These are phyloP conservation scores for Brevimyrus niger DNA, from an alignment of 2,113 vertebrate species.

Conservation along the genomic window DNA sequence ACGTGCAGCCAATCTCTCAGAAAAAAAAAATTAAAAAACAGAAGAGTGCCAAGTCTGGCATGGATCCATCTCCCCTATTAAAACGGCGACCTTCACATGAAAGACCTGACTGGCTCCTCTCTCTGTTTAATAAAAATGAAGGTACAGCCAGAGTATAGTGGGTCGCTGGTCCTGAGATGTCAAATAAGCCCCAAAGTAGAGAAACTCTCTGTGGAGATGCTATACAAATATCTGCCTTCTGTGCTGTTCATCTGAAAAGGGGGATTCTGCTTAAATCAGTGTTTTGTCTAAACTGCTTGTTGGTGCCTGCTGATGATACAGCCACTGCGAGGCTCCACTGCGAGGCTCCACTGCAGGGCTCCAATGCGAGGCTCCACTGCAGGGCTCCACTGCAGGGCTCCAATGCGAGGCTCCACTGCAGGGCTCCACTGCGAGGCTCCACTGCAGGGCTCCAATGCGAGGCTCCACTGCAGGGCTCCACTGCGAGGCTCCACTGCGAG, in stretches of 20 bases:
- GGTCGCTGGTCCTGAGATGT: background rate
- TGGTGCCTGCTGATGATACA: background rate
- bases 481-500: too few relatives aligned
- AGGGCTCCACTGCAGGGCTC: too few relatives aligned
- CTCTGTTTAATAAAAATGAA: slow-evolving; percentile 12
- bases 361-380: too few relatives aligned
- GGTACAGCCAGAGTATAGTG: background rate
- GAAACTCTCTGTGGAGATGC: background rate
- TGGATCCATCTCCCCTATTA: slow-evolving; percentile 7
- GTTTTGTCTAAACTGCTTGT: background rate
- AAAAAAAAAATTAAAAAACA: background rate
- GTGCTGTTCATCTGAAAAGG: background rate
- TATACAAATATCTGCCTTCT: background rate
- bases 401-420: too few relatives aligned
- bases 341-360: too few relatives aligned
- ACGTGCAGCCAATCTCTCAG: too few relatives aligned
- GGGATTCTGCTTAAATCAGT: background rate
- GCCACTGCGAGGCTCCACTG: background rate
- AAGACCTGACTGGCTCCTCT: background rate
- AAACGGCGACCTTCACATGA: background rate
- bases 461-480: too few relatives aligned
- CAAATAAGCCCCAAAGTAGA: background rate
- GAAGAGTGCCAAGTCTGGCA: background rate
- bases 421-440: too few relatives aligned
- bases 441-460: too few relatives aligned